Evolutionary conservation across 2,797 vertebrate genomes (phyloP), one percentile per base, ranked within the genome.

Genomic region (Glossophaga mutica): DNA sequence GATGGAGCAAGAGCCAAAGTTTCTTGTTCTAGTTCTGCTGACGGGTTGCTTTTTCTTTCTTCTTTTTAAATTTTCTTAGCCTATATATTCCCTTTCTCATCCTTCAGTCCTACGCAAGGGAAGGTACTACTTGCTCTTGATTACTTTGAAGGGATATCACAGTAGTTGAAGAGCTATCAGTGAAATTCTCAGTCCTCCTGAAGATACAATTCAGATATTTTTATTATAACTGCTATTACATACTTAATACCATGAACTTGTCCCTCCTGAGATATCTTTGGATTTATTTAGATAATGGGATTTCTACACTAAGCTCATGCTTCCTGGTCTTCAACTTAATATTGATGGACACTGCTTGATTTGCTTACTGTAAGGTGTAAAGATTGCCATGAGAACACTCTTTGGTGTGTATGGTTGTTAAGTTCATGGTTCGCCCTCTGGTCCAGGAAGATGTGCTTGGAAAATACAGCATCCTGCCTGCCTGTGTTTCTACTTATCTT

Each of bases 271-370:
- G 50, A 18, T 22, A 68, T 94, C 44, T 77, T 84, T 79, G 15
- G 8, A 87, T 92, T 90, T 96, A 94, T 65, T 95, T 87, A 77
- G 87, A 77, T 50, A 95, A 81, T 50, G 37, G 44, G 57, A 96
- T 93, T 97, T 97, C 34, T 91, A 29, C 62, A 44, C 44, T 95
- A 91, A 95, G 67, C 15, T 71, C 42, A 42, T 67, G 34, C 42
- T 93, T 96, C 67, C 81, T 87, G 67, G 94, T 26, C 84, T 73
- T 94, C 29, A 74, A 39, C 48, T 48, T 9, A 90, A 73, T 59
- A 92, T 70, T 6, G 9, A 70, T 78, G 48, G 14, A 42, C 44
- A n/a, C 14, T 62, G 39, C 42, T 65, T 92, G 94, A 92, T 59
- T 50, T 57, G 57, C 85, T 46, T 84, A 42, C 32, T 9, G 32